Conservation (phyloP, 35 echinoderm and acorn worm species). For the Lytechinus pictus region DNA sequence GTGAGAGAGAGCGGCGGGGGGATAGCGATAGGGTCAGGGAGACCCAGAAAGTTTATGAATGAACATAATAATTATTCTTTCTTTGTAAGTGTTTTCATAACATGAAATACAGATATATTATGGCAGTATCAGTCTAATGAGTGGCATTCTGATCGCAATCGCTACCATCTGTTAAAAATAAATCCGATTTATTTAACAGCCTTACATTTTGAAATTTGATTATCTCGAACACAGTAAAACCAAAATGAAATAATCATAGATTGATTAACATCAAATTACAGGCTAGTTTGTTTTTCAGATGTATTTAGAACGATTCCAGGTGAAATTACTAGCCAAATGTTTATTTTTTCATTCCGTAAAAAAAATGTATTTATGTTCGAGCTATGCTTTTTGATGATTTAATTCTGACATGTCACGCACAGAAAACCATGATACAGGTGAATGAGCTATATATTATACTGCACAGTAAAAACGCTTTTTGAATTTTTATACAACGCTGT, state of each 20-base stretch:
- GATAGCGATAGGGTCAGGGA: not conserved
- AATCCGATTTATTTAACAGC: not conserved
- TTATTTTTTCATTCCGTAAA: no score
- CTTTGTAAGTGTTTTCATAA: not conserved
- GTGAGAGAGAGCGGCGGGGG: not conserved
- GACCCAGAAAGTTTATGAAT: not conserved
- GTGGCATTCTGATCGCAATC: not conserved
- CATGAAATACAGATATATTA: not conserved
- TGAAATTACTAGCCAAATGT: not conserved
- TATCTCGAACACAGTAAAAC: not conserved
- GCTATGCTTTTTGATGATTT: not conserved
- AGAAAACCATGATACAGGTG: not conserved
- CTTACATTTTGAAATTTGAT: not conserved
- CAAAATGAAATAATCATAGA: not conserved
- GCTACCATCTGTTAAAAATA: not conserved
- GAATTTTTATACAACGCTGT: no score
- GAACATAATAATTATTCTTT: not conserved
- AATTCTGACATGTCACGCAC: not conserved
- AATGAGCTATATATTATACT: not conserved
- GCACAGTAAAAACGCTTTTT: no score
- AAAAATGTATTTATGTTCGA: not conserved
- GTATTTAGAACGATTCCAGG: not conserved
- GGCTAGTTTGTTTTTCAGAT: not conserved
- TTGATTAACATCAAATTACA: no score
- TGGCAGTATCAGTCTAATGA: not conserved